Base-by-base conservation (phyloP, 2,113 vertebrate genomes). In the Mobula hypostoma region DNA sequence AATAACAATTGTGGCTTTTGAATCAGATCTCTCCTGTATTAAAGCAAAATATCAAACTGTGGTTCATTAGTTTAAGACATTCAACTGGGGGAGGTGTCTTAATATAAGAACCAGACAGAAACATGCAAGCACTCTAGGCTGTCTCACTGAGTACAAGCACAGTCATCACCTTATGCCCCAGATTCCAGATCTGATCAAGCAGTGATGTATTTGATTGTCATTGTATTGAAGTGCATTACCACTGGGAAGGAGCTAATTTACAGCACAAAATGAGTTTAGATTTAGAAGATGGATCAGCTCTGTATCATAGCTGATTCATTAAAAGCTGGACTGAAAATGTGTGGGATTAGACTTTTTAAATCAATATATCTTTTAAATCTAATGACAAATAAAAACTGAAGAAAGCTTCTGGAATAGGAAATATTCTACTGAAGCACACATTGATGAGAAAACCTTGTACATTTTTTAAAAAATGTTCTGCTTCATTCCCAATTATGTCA, bases 121-220 rank as follows among this genome's bases (percentile, higher is more conserved):
- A 11, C 91, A 70, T 93, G 91, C 91, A 76, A 70, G 74, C 91
- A 74, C 24, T 70, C 68, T 48, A 27, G 68, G 68, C 40, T 76
- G 70, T 21, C 85, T 70, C 36, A 74, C 91, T 74, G 91, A 74
- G 91, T 70, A 56, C 70, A 93, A 56, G 91, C 56, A 29, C 83
- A 93, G 68, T 93, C 66, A 93, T 70, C 91, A 74, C 66, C 91
- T 70, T 48, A 40, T 93, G 91, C 68, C 91, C 91, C 40, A 93
- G 91, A 93, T 93, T 93, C 32, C 19, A 74, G 68, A 93, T 93
- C 68, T 93, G 91, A 93, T 93, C 91, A 93, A 74, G 91, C 91
- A 93, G 68, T 93, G 91, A 93, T 93, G 66, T 93, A 93, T 74
- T 92, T 93, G 91, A 93, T 93, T 93, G 91, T 93, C 91, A 93